Conservation (phyloP, 2,113 vertebrate genomes). For the Dipodomys merriami region DNA sequence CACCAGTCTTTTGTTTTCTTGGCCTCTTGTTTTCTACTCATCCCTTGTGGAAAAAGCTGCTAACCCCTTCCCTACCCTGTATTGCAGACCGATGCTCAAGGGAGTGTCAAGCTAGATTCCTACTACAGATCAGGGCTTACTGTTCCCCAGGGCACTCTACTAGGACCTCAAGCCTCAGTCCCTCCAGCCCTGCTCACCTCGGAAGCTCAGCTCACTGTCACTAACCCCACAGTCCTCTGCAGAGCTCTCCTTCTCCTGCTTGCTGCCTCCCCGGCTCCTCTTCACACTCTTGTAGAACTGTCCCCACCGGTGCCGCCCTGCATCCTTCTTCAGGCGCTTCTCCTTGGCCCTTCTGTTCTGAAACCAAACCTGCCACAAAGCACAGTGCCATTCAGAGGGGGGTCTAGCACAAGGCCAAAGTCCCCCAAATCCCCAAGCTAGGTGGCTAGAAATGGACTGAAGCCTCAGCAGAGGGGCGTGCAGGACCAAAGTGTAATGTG, state of each 20-base stretch:
- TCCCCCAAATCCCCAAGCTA: not conserved
- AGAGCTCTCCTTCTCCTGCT: slow-evolving; percentile 97
- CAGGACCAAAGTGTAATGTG: accelerated
- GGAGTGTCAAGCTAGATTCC: not conserved
- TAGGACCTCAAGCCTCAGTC: not conserved
- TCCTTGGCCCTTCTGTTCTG: slow-evolving; percentile 98
- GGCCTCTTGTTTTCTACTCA: not conserved
- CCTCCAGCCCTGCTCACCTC: slow-evolving; percentile 88
- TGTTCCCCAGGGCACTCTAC: slow-evolving; percentile 33
- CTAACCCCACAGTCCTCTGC: slow-evolving; percentile 96
- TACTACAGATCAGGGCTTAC: not conserved
- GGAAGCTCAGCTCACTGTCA: slow-evolving; percentile 98
- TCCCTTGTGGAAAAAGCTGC: not conserved
- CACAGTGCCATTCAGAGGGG: not conserved
- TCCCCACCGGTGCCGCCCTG: slow-evolving; percentile 97
- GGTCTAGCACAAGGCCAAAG: accelerated
- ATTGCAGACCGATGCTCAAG: not conserved
- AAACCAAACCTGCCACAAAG: slow-evolving; percentile 94
- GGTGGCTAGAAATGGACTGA: not conserved
- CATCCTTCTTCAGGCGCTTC: slow-evolving; percentile 98
- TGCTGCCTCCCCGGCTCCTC: slow-evolving; percentile 91
- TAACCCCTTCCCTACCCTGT: not conserved
- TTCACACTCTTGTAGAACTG: slow-evolving; percentile 98
- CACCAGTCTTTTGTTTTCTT: not conserved
- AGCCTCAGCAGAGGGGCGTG: not conserved